phyloP scores from a whole-genome alignment of 2,888 invertebrate species.

The Lasioglossum marginatum region DNA sequence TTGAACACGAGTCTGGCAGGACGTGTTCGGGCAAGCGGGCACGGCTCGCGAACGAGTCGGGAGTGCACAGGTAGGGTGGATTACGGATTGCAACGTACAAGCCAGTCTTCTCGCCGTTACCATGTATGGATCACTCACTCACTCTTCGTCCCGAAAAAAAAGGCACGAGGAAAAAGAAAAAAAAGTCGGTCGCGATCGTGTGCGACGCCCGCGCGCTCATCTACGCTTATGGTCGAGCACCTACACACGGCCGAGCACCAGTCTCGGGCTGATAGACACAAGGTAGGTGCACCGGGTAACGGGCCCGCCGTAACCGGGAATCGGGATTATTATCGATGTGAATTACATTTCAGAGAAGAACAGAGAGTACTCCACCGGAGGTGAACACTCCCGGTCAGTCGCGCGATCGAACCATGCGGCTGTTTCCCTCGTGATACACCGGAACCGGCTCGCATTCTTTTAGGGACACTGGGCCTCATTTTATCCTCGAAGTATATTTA shows the following conservation, averaged over 20 bases:
- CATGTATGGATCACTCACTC: constrained; percentile 80
- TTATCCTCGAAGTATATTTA: background rate
- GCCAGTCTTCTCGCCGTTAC: constrained; percentile 74
- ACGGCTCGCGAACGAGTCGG: constrained; percentile 25
- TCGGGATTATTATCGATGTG: constrained; percentile 55
- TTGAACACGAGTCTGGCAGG: constrained; percentile 4
- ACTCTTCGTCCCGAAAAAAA: constrained; percentile 63
- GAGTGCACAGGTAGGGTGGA: constrained; percentile 61
- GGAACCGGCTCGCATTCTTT: background rate
- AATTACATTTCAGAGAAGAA: constrained; percentile 37
- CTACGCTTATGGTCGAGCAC: constrained; percentile 35
- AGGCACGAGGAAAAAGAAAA: constrained; percentile 1
- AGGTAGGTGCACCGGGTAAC: constrained; percentile 50
- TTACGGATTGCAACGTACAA: constrained; percentile 73
- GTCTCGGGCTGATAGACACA: constrained; percentile 46
- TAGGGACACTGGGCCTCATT: background rate
- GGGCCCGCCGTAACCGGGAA: constrained; percentile 53
- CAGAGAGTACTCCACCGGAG: constrained; percentile 7
- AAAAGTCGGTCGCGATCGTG: constrained; percentile 35
- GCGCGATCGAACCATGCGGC: background rate
- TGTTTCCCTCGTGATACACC: background rate
- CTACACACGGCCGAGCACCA: constrained; percentile 8
- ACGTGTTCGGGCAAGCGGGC: background rate
- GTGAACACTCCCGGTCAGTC: constrained; percentile 12
- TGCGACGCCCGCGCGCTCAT: constrained; percentile 45